A percentile compares a stretch with the other conserved stretches of the same genome.
phyloP scores from a whole-genome alignment of 2,888 invertebrate species.

The Amphipyra berbera region DNA sequence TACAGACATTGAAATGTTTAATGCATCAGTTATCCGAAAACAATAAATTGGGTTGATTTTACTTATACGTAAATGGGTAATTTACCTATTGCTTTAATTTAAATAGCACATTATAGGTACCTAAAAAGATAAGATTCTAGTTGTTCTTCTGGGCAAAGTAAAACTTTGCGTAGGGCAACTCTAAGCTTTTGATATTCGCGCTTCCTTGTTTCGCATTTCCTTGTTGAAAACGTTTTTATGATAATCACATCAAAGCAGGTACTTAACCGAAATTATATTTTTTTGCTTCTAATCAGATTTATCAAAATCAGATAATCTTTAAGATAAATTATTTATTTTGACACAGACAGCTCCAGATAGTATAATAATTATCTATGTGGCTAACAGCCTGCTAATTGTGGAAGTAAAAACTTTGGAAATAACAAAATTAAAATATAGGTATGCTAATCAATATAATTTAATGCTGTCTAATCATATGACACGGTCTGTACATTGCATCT shows the following conservation, averaged over 20 bases:
- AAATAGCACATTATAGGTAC: too few relatives aligned
- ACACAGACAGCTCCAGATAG: conserved; percentile 17
- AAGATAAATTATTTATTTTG: conserved; percentile 1
- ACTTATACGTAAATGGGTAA: too few relatives aligned
- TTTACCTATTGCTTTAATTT: too few relatives aligned
- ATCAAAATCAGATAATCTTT: conserved; percentile 13
- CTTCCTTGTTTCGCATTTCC: too few relatives aligned
- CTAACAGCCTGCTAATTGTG: conserved; percentile 8
- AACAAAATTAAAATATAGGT: not conserved
- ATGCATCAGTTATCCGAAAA: too few relatives aligned
- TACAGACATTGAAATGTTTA: too few relatives aligned
- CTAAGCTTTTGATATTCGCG: too few relatives aligned
- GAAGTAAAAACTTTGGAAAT: not conserved
- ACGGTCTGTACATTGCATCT: not conserved
- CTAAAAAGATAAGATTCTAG: too few relatives aligned
- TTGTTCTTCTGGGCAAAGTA: too few relatives aligned
- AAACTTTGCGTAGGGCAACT: too few relatives aligned
- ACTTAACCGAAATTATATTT: not conserved
- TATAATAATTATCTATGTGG: not conserved
- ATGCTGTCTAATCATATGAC: not conserved
- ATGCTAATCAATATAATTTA: not conserved
- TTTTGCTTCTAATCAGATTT: not conserved
- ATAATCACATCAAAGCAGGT: not conserved
- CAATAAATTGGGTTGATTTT: too few relatives aligned
- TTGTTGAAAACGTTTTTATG: too few relatives aligned